Conservation (phyloP, 2,797 vertebrate species). For the Argya squamiceps region DNA sequence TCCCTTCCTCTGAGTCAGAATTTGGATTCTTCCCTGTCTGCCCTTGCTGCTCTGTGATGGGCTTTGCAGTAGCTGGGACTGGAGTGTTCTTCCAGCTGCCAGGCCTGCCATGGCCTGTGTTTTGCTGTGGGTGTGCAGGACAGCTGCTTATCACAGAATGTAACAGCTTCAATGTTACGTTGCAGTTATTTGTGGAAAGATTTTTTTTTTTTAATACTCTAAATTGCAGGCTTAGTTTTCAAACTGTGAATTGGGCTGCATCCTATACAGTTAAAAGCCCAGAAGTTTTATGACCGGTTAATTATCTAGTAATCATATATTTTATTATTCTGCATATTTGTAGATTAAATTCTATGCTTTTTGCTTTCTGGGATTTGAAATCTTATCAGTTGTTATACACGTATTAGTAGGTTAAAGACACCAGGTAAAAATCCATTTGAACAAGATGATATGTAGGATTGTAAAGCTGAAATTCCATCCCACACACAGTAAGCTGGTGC, state of each 20-base stretch:
- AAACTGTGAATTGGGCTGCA: not conserved
- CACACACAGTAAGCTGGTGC: not conserved
- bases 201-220: not conserved
- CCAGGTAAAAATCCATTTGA: not conserved
- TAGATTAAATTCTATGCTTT: not conserved
- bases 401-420: not conserved
- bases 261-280: not conserved
- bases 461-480: not conserved
- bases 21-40: not conserved
- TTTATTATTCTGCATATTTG: not conserved
- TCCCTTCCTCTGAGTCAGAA: not conserved
- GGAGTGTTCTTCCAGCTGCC: not conserved
- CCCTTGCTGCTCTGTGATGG: not conserved
- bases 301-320: not conserved
- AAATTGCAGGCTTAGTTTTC: not conserved
- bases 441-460: not conserved
- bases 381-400: not conserved
- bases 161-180: accelerated
- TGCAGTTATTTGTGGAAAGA: not conserved
- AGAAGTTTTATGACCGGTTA: not conserved
- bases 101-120: not conserved
- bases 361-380: not conserved
- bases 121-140: not conserved
- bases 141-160: not conserved
- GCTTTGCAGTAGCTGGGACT: not conserved